A percentile compares a stretch with the other conserved stretches of the same genome.
These are phyloP conservation scores for Chaetogeoica ovagalla DNA, from an alignment of 2,888 invertebrate species.

Conservation along the genomic window DNA sequence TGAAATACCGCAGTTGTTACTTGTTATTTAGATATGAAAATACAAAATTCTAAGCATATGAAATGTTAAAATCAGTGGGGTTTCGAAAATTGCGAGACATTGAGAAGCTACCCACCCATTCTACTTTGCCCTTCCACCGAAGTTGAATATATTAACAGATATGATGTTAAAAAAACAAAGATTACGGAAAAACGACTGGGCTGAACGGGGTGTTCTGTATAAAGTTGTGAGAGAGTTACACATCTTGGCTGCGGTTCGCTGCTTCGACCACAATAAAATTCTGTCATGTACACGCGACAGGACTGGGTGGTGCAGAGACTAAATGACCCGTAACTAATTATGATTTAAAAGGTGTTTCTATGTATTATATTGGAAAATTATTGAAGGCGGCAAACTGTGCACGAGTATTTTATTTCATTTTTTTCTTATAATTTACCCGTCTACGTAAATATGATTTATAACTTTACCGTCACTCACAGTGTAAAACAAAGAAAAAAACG, in stretches of 20 bases:
- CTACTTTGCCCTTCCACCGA: no score
- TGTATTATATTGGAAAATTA: slow-evolving; percentile 17
- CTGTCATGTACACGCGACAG: background rate
- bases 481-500: background rate
- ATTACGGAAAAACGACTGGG: background rate
- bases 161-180: no score
- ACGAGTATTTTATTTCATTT: background rate
- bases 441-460: background rate
- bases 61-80: no score
- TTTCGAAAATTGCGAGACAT: no score
- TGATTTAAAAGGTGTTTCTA: slow-evolving; percentile 32
- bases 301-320: background rate
- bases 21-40: no score
- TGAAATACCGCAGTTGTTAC: no score
- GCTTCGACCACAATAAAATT: slow-evolving; percentile 14
- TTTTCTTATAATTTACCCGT: no score
- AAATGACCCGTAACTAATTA: slow-evolving; percentile 49
- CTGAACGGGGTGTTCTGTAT: slow-evolving; percentile 14
- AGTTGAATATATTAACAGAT: no score
- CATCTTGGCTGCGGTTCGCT: background rate
- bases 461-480: background rate
- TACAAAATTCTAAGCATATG: no score
- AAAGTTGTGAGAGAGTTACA: slow-evolving; percentile 13
- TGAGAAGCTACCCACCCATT: no score
- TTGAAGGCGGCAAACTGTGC: background rate